Percentiles rank a stretch among this genome's conserved stretches.
Evolutionary conservation across 2,113 vertebrate species (phyloP).

Genomic region (Anhinga anhinga): DNA sequence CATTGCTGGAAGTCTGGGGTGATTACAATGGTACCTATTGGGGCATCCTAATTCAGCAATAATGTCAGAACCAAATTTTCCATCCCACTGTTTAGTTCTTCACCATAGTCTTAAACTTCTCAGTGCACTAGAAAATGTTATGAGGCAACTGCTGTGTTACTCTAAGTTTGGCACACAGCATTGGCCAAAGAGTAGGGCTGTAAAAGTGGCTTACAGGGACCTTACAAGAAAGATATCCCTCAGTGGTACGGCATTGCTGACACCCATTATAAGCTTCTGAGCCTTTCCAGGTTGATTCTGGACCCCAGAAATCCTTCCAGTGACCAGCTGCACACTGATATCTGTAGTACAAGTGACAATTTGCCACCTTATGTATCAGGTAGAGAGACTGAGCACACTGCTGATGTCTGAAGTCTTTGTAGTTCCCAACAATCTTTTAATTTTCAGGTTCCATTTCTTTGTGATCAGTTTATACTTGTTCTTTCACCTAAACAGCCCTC

Average conservation of each 20-base stretch:
- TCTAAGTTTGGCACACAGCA: background rate
- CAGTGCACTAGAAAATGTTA: background rate
- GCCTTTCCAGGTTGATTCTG: background rate
- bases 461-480: background rate
- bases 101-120: background rate
- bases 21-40: background rate
- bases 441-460: background rate
- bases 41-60: background rate
- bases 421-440: background rate
- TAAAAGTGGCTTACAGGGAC: background rate
- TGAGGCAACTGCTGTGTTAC: background rate
- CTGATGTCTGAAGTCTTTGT: background rate
- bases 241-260: background rate
- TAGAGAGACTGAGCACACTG: background rate
- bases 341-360: background rate
- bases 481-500: background rate
- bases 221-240: background rate
- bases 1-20: background rate
- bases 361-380: fast-evolving
- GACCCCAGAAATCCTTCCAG: background rate
- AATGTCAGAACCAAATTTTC: background rate
- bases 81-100: background rate
- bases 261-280: background rate
- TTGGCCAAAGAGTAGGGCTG: background rate
- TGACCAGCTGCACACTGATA: fast-evolving